phyloP scores from a whole-genome alignment of 2,888 invertebrate genomes.

The Aporophyla nigra region DNA sequence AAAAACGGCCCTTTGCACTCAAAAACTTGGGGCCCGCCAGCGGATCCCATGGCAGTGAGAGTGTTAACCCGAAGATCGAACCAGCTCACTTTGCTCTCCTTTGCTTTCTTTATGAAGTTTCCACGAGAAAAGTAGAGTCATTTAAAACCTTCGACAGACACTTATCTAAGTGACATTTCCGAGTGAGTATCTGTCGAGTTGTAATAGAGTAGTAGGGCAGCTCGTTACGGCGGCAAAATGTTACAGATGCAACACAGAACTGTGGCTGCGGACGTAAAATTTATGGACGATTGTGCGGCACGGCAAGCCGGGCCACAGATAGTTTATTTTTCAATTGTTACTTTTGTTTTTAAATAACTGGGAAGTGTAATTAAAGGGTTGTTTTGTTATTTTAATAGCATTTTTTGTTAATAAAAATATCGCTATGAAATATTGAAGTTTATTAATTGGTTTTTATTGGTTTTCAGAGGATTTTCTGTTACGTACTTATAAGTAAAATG shows the following conservation, averaged over 20 bases:
- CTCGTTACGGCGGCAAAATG: constrained; percentile 71
- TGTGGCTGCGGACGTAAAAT: constrained; percentile 65
- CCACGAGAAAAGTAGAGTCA: background rate
- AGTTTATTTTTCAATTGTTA: constrained; percentile 48
- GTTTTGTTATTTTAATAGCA: constrained; percentile 21
- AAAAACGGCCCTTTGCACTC: too few relatives aligned
- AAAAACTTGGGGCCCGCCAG: too few relatives aligned
- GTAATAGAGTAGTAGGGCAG: constrained; percentile 49
- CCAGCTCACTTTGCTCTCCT: too few relatives aligned
- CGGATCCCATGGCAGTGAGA: too few relatives aligned
- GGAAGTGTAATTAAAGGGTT: constrained; percentile 32
- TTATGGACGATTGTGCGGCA: constrained; percentile 71
- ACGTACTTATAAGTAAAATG: background rate
- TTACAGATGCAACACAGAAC: constrained; percentile 61
- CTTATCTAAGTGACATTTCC: background rate
- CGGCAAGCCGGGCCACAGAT: constrained; percentile 47
- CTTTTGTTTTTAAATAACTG: constrained; percentile 48
- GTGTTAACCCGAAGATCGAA: too few relatives aligned
- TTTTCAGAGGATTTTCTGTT: background rate
- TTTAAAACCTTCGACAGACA: too few relatives aligned
- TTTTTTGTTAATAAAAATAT: background rate
- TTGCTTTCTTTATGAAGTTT: background rate
- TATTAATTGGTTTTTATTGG: background rate
- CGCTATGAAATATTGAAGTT: background rate
- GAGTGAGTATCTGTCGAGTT: constrained; percentile 48